These are phyloP conservation scores for Ennomos quercinarius DNA, from an alignment of 2,888 invertebrate genomes.

Conservation along the genomic window DNA sequence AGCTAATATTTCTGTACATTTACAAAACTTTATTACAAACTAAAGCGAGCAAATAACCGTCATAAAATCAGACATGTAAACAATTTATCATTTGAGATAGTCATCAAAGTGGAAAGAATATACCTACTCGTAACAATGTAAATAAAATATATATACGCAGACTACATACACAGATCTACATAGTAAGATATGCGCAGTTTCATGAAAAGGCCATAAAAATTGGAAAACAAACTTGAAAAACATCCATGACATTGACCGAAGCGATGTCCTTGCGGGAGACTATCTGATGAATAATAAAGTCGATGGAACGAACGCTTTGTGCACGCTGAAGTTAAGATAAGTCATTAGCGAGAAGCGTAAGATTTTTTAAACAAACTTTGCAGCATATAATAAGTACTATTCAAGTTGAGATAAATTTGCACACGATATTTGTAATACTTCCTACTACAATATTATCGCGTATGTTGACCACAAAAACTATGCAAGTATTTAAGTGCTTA, in stretches of 20 bases:
- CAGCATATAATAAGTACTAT: conserved; percentile 8
- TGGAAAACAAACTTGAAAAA: conserved; percentile 44
- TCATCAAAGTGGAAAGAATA: conserved; percentile 30
- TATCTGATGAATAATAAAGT: conserved; percentile 43
- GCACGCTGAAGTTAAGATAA: conserved; percentile 27
- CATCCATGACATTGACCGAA: conserved; percentile 66
- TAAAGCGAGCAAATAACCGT: conserved; percentile 24
- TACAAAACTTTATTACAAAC: conserved; percentile 12
- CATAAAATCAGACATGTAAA: conserved; percentile 27
- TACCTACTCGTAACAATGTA: conserved; percentile 24
- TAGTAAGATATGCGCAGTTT: conserved; percentile 42
- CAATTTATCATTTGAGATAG: conserved; percentile 31
- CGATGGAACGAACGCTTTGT: conserved; percentile 43
- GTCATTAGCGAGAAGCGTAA: conserved; percentile 26
- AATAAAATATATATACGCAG: conserved; percentile 28
- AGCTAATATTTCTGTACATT: background rate
- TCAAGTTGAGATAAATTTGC: conserved; percentile 13
- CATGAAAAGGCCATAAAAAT: conserved; percentile 44
- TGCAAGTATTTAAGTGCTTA: background rate
- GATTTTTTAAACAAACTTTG: conserved; percentile 21
- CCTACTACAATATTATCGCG: conserved; percentile 12
- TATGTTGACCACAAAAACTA: background rate
- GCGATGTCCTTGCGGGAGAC: conserved; percentile 61
- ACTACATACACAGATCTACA: conserved; percentile 8
- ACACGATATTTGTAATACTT: conserved; percentile 17